Base-by-base conservation (phyloP, 2,113 vertebrate species). In the Cepphus grylle region DNA sequence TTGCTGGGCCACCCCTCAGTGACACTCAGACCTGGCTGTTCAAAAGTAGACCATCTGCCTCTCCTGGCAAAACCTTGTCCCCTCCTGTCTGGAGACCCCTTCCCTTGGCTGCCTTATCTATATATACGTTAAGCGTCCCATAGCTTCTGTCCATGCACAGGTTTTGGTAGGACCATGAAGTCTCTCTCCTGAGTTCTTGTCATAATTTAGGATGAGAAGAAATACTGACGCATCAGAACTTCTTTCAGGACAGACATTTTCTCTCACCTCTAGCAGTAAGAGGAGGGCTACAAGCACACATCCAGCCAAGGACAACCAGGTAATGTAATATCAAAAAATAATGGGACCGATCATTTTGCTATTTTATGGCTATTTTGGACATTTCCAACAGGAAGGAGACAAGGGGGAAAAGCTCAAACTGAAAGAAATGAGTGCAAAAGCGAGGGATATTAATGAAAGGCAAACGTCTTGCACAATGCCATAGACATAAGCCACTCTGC, bases 401-500 rank as follows among this genome's bases (percentile, higher is more conserved):
- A 19, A 52, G 22, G 8, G 8, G 10, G 3, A 45, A 86, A 88
- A n/a, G 38, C 19, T 92, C 40, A 83, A 16, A 74, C 7, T 3
- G 13, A 52, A 90, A 81, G 14, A 55, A 81, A 43, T 17, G 15
- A 34, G 38, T 49, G 71, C 20, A 38, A 12, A 45, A 83, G 14
- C 0, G 2, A 70, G 27, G 62, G 45, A 29, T 34, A 29, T 32
- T 13, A 79, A 49, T 11, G 49, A 85, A 85, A 45, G 1, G 1
- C 0, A 2, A 74, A 27, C 20, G 12, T 59, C 80, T 94, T 88
- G 88, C 88, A 52, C 79, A 92, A 72, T 0, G 2, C 42, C 1
- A 1, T 13, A 72, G 49, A 47, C 38, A 42, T 2, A 34, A 59
- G 69, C 4, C 43, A 81, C 66, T 79, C 56, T 0, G 0, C 0